A percentile compares a stretch with the other conserved stretches of the same genome.
These are phyloP conservation scores for Rhagoletis zephyria DNA, from an alignment of 1,140 invertebrate genomes.

Conservation along the genomic window DNA sequence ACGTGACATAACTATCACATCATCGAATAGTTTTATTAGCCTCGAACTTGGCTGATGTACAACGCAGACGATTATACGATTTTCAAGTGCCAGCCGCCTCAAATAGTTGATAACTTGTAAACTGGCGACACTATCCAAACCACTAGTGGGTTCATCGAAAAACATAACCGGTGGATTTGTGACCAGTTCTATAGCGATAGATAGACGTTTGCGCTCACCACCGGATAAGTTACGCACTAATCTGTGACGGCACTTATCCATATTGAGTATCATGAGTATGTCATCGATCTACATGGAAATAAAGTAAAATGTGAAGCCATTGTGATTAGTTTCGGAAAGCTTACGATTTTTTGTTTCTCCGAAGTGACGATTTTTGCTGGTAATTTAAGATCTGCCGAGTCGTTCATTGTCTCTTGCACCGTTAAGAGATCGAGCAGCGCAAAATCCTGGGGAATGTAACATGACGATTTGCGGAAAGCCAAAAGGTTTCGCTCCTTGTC, in stretches of 20 bases:
- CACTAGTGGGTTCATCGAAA: slow-evolving; percentile 83
- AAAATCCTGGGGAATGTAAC: slow-evolving; percentile 83
- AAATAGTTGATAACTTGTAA: slow-evolving; percentile 81
- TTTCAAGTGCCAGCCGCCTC: slow-evolving; percentile 80
- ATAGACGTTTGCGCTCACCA: slow-evolving; percentile 88
- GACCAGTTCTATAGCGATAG: slow-evolving; percentile 87
- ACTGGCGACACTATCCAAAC: slow-evolving; percentile 83
- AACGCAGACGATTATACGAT: slow-evolving; percentile 86
- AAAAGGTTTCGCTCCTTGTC: slow-evolving; percentile 81
- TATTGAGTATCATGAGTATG: slow-evolving; percentile 77
- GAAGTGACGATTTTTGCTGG: slow-evolving; percentile 57
- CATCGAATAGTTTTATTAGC: slow-evolving; percentile 83
- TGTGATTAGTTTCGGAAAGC: neutral
- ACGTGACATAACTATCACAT: slow-evolving; percentile 77
- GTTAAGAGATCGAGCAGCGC: slow-evolving; percentile 79
- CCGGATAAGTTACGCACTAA: slow-evolving; percentile 81
- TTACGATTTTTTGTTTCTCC: slow-evolving; percentile 65
- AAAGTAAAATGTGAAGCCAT: neutral
- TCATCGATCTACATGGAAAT: slow-evolving; percentile 75
- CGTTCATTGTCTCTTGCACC: slow-evolving; percentile 78
- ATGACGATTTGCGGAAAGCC: slow-evolving; percentile 78
- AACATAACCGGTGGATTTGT: slow-evolving; percentile 84
- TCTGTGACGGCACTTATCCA: slow-evolving; percentile 79
- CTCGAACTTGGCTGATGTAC: slow-evolving; percentile 92
- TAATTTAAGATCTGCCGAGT: slow-evolving; percentile 79